These are phyloP conservation scores for Dipodomys stephensi DNA, from an alignment of 2,113 vertebrate genomes.

Conservation along the genomic window DNA sequence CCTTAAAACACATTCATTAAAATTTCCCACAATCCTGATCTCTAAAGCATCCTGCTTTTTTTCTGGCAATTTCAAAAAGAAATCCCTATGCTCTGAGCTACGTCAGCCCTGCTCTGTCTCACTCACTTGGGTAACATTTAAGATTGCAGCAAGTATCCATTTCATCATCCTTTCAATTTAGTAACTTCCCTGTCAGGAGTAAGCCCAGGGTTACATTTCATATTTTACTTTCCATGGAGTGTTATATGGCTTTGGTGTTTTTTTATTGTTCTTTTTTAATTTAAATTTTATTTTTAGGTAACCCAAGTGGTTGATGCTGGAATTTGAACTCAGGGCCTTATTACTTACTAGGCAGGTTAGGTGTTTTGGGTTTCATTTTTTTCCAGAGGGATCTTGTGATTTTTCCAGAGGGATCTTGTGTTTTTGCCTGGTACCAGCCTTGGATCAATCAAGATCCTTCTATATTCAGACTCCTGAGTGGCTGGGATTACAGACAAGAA, in stretches of 20 bases:
- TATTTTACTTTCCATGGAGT: neutral
- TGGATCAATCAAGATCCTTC: no score
- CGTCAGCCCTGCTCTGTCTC: neutral
- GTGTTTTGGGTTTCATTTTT: no score
- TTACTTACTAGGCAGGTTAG: no score
- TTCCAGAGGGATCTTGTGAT: no score
- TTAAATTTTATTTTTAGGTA: no score
- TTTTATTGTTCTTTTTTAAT: no score
- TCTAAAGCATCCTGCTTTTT: neutral
- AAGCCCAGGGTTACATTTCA: neutral
- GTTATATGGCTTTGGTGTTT: neutral
- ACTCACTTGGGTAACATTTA: neutral
- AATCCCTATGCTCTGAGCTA: neutral
- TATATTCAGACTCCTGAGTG: no score
- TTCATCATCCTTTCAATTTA: neutral
- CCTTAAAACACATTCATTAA: neutral
- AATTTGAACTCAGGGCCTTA: no score
- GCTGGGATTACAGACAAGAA: no score
- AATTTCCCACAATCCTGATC: neutral
- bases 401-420: no score
- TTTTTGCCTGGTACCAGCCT: no score
- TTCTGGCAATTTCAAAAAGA: neutral
- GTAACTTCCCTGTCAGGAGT: neutral
- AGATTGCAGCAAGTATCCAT: neutral
- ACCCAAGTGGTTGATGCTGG: no score